Conservation (phyloP, 2,888 invertebrate genomes). For the Pseudococcus longispinus region DNA sequence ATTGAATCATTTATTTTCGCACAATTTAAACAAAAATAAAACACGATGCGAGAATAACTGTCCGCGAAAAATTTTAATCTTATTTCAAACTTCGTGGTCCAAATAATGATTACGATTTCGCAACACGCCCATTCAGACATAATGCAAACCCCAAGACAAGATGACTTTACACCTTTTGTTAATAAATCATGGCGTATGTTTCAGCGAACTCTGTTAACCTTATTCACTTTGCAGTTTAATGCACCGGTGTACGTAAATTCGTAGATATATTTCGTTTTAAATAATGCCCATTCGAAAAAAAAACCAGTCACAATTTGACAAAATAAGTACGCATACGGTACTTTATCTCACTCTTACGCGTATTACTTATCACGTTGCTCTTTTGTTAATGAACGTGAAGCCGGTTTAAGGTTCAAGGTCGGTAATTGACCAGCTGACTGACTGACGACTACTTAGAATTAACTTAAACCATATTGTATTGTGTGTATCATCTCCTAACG, state of each 20-base stretch:
- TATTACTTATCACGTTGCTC: slow-evolving; percentile 41
- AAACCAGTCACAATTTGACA: slow-evolving; percentile 18
- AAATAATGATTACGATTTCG: neutral
- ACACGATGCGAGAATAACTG: neutral
- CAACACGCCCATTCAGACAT: neutral
- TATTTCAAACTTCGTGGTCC: neutral
- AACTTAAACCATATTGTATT: slow-evolving; percentile 33
- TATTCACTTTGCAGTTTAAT: neutral
- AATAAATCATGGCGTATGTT: neutral
- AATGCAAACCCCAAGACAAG: neutral
- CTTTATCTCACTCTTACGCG: slow-evolving; percentile 31
- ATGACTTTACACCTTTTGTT: neutral
- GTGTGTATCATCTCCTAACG: neutral
- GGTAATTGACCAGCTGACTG: slow-evolving; percentile 55
- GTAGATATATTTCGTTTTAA: neutral
- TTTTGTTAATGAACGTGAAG: slow-evolving; percentile 51
- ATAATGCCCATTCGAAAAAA: neutral
- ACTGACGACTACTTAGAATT: slow-evolving; percentile 39
- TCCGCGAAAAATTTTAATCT: neutral
- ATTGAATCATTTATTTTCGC: neutral
- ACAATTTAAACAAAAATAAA: neutral
- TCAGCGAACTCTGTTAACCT: neutral
- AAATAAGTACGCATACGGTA: slow-evolving; percentile 15
- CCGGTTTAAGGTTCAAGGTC: slow-evolving; percentile 55
- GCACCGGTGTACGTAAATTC: neutral